Conservation (phyloP, 2,888 invertebrate genomes). For the Chrysodeixis includens region DNA sequence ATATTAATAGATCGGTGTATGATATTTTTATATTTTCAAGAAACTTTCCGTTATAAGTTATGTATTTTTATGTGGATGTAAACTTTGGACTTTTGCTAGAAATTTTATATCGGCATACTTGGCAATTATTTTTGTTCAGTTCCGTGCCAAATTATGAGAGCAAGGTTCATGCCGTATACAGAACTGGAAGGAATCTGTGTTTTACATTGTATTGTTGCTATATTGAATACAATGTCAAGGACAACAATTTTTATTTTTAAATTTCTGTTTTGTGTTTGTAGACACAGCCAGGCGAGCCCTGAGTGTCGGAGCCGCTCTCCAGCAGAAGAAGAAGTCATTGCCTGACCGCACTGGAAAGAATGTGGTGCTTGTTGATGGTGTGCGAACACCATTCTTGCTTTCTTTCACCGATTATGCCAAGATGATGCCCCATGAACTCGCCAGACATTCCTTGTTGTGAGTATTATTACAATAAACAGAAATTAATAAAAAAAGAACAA, state of each 20-base stretch:
- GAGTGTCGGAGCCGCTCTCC: slow-evolving; percentile 85
- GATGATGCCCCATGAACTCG: slow-evolving; percentile 98
- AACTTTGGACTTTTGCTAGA: slow-evolving; percentile 75
- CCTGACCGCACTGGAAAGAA: slow-evolving; percentile 92
- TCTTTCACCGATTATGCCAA: slow-evolving; percentile 98
- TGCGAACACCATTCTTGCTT: slow-evolving; percentile 97
- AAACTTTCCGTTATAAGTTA: slow-evolving; percentile 11
- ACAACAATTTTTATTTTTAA: background rate
- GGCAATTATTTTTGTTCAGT: slow-evolving; percentile 61
- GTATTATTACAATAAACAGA: slow-evolving; percentile 65
- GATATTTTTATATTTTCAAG: background rate
- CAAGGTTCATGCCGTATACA: slow-evolving; percentile 45
- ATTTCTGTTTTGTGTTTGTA: slow-evolving; percentile 57
- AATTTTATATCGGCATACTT: slow-evolving; percentile 69
- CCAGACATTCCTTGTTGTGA: slow-evolving; percentile 96
- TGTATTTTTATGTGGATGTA: slow-evolving; percentile 53
- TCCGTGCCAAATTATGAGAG: slow-evolving; percentile 60
- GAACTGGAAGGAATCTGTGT: slow-evolving; percentile 27
- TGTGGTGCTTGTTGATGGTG: slow-evolving; percentile 98
- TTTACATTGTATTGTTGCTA: slow-evolving; percentile 15
- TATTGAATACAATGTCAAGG: slow-evolving; percentile 11
- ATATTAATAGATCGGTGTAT: background rate
- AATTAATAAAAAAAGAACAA: too few relatives aligned
- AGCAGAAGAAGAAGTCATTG: slow-evolving; percentile 87
- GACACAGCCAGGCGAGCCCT: slow-evolving; percentile 86